Percentiles rank a stretch among this genome's conserved stretches.
Conservation (phyloP, 2,113 vertebrate species). For the Erythrolamprus reginae region DNA sequence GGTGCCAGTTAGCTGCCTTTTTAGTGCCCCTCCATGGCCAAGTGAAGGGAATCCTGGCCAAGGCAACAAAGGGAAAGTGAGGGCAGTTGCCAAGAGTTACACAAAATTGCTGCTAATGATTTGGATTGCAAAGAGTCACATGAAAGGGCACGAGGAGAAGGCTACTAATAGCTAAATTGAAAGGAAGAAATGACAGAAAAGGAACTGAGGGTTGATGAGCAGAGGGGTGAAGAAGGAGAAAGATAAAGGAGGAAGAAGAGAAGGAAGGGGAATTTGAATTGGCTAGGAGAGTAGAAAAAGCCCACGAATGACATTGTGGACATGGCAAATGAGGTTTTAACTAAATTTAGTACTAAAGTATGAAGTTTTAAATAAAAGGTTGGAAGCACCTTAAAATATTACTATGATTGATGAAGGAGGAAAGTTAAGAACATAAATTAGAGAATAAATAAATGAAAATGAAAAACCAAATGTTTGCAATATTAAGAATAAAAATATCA, state of each 20-base stretch:
- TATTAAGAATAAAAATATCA: background rate
- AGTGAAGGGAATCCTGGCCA: background rate
- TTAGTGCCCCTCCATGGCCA: background rate
- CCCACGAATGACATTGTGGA: background rate
- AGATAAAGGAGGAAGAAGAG: background rate
- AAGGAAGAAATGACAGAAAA: background rate
- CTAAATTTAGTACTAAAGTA: background rate
- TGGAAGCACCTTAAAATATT: background rate
- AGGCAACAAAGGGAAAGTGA: background rate
- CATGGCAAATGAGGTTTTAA: background rate
- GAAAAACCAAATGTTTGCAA: background rate
- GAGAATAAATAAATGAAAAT: background rate
- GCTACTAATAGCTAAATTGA: background rate
- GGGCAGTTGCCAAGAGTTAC: background rate
- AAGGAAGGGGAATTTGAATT: background rate
- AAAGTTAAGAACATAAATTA: background rate
- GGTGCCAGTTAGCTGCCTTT: background rate
- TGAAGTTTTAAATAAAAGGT: background rate
- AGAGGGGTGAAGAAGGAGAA: background rate
- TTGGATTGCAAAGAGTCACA: background rate
- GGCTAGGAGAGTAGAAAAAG: background rate
- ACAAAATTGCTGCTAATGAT: background rate
- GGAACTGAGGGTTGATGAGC: background rate
- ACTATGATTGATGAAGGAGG: background rate
- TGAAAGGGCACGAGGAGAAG: background rate